Percentiles rank a stretch among this genome's conserved stretches.
phyloP scores from a whole-genome alignment of 2,113 vertebrate species.

The Pygoscelis adeliae region DNA sequence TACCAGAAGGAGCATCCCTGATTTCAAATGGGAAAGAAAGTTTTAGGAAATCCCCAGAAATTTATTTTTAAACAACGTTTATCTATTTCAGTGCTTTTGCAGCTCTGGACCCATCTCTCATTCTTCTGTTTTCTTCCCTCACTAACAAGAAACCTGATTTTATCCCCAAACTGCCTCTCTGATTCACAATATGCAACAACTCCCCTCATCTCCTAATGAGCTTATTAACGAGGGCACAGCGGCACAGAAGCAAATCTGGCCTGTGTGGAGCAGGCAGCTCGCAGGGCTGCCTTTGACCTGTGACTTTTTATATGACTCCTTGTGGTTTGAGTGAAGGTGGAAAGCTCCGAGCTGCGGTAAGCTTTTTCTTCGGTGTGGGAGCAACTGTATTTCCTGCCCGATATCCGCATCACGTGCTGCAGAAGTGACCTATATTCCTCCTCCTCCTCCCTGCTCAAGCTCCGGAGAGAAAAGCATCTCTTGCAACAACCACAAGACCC shows the following conservation, averaged over 20 bases:
- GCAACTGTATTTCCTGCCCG: constrained; percentile 58
- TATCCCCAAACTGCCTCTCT: background rate
- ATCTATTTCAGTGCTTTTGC: background rate
- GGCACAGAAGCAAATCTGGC: background rate
- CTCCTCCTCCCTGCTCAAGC: background rate
- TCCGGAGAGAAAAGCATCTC: background rate
- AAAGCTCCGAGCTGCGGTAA: constrained; percentile 45
- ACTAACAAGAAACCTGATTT: background rate
- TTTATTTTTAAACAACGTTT: background rate
- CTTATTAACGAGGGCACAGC: background rate
- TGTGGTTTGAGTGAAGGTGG: constrained; percentile 68
- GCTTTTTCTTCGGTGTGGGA: constrained; percentile 26
- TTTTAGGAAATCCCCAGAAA: background rate
- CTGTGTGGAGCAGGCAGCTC: background rate
- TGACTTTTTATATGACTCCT: constrained; percentile 44
- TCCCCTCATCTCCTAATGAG: background rate
- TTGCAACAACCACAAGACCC: background rate
- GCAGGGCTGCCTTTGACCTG: constrained; percentile 11
- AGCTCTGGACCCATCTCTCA: background rate
- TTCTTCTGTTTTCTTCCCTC: background rate
- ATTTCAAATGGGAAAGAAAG: background rate
- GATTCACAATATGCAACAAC: background rate
- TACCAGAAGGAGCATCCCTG: background rate
- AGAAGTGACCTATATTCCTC: constrained; percentile 59
- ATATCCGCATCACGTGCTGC: background rate